Conservation (phyloP, 2,888 invertebrate genomes). For the Osmoderma eremita region DNA sequence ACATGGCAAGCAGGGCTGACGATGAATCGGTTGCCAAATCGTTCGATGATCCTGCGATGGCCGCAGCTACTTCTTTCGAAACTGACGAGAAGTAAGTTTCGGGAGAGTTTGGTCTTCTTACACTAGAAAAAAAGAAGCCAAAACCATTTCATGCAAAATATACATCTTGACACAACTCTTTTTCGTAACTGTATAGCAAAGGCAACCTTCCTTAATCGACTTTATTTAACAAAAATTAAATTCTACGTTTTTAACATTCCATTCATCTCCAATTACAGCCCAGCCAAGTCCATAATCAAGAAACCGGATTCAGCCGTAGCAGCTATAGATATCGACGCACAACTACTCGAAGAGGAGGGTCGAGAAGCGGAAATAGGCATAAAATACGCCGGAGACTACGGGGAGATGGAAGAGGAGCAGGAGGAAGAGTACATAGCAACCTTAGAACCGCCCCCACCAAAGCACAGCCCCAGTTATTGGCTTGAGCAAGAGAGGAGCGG, state of each 20-base stretch:
- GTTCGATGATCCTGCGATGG: background rate
- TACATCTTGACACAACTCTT: no score
- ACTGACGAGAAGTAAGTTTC: background rate
- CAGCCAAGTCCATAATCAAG: background rate
- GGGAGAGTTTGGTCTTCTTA: no score
- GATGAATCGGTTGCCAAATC: background rate
- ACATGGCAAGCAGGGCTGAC: background rate
- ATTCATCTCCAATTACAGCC: background rate
- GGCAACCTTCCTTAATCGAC: no score
- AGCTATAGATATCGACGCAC: background rate
- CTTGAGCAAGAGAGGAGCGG: conserved; percentile 54
- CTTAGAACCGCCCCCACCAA: conserved; percentile 20
- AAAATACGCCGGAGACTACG: conserved; percentile 10
- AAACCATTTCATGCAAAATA: no score
- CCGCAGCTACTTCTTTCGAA: no score
- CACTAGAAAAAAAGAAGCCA: no score
- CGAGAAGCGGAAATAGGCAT: conserved; percentile 19
- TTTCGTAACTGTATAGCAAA: no score
- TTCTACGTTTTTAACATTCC: background rate
- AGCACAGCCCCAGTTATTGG: conserved; percentile 53
- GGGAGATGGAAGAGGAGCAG: conserved; percentile 16
- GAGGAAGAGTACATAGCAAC: conserved; percentile 31
- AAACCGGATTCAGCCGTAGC: background rate
- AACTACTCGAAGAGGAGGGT: conserved; percentile 25
- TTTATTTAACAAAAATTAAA: no score